These are phyloP conservation scores for Brachynemurus nebulosus DNA, from an alignment of 2,888 invertebrate species.

Conservation along the genomic window DNA sequence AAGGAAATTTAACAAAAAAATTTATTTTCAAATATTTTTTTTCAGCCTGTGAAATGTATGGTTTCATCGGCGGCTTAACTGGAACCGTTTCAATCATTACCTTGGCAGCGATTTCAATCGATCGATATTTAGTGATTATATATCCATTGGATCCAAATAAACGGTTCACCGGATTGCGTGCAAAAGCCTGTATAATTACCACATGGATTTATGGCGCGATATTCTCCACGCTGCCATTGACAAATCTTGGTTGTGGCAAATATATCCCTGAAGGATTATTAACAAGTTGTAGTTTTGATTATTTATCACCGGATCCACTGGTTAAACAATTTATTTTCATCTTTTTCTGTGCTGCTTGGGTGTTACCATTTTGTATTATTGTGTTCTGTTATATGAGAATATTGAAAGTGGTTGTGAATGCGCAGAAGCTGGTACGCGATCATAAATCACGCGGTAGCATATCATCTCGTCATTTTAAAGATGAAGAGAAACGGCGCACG, in stretches of 20 bases:
- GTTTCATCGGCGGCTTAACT: slow-evolving; percentile 65
- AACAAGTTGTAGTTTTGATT: slow-evolving; percentile 77
- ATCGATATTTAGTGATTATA: slow-evolving; percentile 70
- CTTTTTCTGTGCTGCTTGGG: slow-evolving; percentile 64
- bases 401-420: slow-evolving; percentile 44
- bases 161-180: slow-evolving; percentile 44
- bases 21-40: slow-evolving; percentile 14
- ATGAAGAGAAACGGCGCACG: slow-evolving; percentile 50
- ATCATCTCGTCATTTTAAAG: slow-evolving; percentile 42
- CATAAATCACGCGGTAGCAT: slow-evolving; percentile 30
- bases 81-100: slow-evolving; percentile 72
- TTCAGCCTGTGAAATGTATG: slow-evolving; percentile 65
- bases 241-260: slow-evolving; percentile 52
- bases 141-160: slow-evolving; percentile 57
- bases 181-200: slow-evolving; percentile 43
- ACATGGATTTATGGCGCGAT: slow-evolving; percentile 61
- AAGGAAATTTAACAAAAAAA: slow-evolving; percentile 1
- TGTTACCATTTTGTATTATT: slow-evolving; percentile 55
- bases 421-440: slow-evolving; percentile 35
- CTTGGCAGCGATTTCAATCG: slow-evolving; percentile 63
- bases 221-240: slow-evolving; percentile 56
- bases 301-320: slow-evolving; percentile 47
- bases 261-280: slow-evolving; percentile 70
- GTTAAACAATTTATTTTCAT: slow-evolving; percentile 56
- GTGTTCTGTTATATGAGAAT: slow-evolving; percentile 60